A percentile compares a stretch with the other conserved stretches of the same genome.
Evolutionary conservation across 1,140 invertebrate species (phyloP).

Genomic region (Chrysomallon squamiferum): DNA sequence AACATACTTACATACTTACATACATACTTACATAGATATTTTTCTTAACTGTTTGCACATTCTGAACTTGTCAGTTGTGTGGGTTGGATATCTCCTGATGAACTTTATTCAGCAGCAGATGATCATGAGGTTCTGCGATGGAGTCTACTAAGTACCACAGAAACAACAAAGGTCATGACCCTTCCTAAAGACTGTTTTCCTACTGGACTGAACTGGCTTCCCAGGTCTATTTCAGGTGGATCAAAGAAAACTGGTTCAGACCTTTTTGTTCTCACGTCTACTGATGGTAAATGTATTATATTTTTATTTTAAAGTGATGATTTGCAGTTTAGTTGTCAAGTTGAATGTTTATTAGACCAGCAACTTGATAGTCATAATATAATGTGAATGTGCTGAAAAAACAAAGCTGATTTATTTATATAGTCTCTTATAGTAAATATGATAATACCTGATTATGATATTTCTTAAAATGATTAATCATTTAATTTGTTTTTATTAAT

Average conservation of each 20-base stretch:
- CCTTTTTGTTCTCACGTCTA: slow-evolving; percentile 84
- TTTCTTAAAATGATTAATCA: no score
- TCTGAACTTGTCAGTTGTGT: slow-evolving; percentile 82
- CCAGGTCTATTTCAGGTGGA: slow-evolving; percentile 67
- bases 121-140: slow-evolving; percentile 90
- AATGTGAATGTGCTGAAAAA: no score
- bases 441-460: no score
- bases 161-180: slow-evolving; percentile 77
- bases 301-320: no score
- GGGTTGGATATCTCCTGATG: slow-evolving; percentile 90
- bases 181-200: slow-evolving; percentile 85
- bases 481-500: no score
- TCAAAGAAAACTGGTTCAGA: slow-evolving; percentile 78
- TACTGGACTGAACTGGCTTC: slow-evolving; percentile 86
- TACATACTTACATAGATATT: no score
- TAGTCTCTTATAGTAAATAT: no score
- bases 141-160: slow-evolving; percentile 78
- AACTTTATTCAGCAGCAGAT: slow-evolving; percentile 90
- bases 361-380: no score
- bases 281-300: slow-evolving; percentile 74
- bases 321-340: no score
- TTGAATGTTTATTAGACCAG: no score
- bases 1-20: no score
- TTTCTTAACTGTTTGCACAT: slow-evolving; percentile 65
- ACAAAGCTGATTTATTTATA: no score